Conservation (phyloP, 2,888 invertebrate genomes). For the Synanthedon myopaeformis region DNA sequence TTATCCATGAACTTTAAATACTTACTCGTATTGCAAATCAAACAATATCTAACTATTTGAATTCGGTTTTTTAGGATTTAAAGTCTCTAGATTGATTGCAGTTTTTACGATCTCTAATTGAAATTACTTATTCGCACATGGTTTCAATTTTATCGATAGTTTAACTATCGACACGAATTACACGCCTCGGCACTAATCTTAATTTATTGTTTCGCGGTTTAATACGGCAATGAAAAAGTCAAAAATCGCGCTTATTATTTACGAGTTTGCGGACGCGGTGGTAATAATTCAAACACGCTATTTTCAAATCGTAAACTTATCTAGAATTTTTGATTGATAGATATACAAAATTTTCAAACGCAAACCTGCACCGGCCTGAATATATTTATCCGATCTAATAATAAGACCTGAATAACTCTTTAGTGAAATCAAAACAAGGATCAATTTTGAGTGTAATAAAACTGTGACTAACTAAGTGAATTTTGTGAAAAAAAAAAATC, state of each 20-base stretch:
- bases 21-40: too few relatives aligned
- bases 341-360: constrained; percentile 2
- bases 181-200: constrained; percentile 10
- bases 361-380: too few relatives aligned
- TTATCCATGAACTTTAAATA: too few relatives aligned
- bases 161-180: constrained; percentile 6
- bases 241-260: constrained; percentile 24
- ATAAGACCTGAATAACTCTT: too few relatives aligned
- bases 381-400: too few relatives aligned
- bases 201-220: constrained; percentile 28
- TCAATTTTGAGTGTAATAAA: neutral
- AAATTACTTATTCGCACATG: too few relatives aligned
- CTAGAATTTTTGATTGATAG: constrained; percentile 15
- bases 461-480: neutral
- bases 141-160: neutral
- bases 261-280: constrained; percentile 15
- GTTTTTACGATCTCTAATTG: too few relatives aligned
- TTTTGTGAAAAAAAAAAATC: neutral
- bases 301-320: constrained; percentile 32
- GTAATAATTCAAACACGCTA: constrained; percentile 33
- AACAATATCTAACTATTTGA: too few relatives aligned
- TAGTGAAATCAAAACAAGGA: neutral
- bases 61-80: too few relatives aligned
- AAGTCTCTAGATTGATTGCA: too few relatives aligned
- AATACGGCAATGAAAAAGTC: constrained; percentile 34